Evolutionary conservation across 2,888 invertebrate species (phyloP).

Genomic region (Trissolcus japonicus): DNA sequence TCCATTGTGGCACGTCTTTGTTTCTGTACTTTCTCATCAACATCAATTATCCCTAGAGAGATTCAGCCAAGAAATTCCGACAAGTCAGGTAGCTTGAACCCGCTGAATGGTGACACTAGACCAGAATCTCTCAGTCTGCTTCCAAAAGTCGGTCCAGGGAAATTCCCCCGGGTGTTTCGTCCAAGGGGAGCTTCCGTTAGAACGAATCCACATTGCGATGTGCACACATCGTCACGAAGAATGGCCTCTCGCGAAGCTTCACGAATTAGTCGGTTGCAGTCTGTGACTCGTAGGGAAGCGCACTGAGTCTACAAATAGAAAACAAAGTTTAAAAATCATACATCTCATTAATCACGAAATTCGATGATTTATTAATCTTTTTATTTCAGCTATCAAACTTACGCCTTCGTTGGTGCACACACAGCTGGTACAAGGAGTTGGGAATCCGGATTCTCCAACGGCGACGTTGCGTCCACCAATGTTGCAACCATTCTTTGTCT

Average conservation of each 20-base stretch:
- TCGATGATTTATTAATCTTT: no score
- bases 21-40: constrained; percentile 15
- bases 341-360: neutral
- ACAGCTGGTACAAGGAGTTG: constrained; percentile 93
- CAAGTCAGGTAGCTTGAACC: constrained; percentile 87
- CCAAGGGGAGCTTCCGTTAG: constrained; percentile 73
- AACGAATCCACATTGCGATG: constrained; percentile 90
- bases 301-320: constrained; percentile 84
- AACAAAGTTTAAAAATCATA: no score
- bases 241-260: constrained; percentile 91
- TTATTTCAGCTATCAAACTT: constrained; percentile 72
- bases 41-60: constrained; percentile 2
- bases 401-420: constrained; percentile 91
- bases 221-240: constrained; percentile 90
- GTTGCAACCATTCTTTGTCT: constrained; percentile 87
- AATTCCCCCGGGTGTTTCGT: constrained; percentile 62
- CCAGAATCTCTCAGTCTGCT: constrained; percentile 64
- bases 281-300: constrained; percentile 90
- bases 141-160: constrained; percentile 65
- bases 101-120: constrained; percentile 75
- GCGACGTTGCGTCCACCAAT: constrained; percentile 88
- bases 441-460: constrained; percentile 89
- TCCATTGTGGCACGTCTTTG: constrained; percentile 59
- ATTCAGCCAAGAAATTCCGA: constrained; percentile 82
- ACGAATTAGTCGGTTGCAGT: constrained; percentile 88